A percentile compares a stretch with the other conserved stretches of the same genome.
These are phyloP conservation scores for Drosophila parabipectinata DNA, from an alignment of 1,140 invertebrate species.

Conservation along the genomic window DNA sequence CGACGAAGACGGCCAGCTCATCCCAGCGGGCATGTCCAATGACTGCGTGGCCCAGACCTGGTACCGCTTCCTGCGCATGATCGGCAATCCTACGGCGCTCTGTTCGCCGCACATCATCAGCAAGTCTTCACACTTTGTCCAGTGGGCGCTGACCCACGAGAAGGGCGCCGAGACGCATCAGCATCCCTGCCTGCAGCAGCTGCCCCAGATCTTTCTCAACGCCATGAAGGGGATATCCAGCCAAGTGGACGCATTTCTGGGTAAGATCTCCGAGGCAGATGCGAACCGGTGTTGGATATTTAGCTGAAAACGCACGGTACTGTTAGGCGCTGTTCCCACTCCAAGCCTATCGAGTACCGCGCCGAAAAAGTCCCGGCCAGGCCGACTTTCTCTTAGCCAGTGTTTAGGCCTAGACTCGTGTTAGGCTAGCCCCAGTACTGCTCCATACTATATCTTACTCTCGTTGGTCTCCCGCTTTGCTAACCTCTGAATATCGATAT, in stretches of 20 bases:
- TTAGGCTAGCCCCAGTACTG: conserved; percentile 46
- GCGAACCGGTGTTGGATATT: neutral
- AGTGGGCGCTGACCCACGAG: conserved; percentile 89
- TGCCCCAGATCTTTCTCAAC: conserved; percentile 96
- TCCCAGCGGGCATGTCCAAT: conserved; percentile 92
- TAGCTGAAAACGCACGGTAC: conserved; percentile 3
- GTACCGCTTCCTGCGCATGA: conserved; percentile 96
- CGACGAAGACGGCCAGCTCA: conserved; percentile 92
- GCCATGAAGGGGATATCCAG: conserved; percentile 96
- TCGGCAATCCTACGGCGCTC: conserved; percentile 97
- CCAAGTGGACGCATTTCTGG: conserved; percentile 97
- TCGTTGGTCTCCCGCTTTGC: conserved; percentile 46
- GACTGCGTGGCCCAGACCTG: conserved; percentile 96
- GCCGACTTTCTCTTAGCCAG: neutral
- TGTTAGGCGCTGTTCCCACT: neutral
- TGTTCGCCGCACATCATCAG: conserved; percentile 94
- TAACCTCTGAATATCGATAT: conserved; percentile 15
- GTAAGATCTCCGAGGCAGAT: conserved; percentile 85
- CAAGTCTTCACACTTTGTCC: conserved; percentile 93
- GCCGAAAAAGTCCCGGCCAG: neutral
- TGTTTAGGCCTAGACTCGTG: conserved; percentile 7
- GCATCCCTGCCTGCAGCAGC: conserved; percentile 93
- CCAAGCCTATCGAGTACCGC: conserved; percentile 1
- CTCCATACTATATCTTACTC: conserved; percentile 21
- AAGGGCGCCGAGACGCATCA: conserved; percentile 93